Evolutionary conservation across 1,140 invertebrate species (phyloP), one percentile per base, ranked within the genome.

Genomic region (Phortica variegata): DNA sequence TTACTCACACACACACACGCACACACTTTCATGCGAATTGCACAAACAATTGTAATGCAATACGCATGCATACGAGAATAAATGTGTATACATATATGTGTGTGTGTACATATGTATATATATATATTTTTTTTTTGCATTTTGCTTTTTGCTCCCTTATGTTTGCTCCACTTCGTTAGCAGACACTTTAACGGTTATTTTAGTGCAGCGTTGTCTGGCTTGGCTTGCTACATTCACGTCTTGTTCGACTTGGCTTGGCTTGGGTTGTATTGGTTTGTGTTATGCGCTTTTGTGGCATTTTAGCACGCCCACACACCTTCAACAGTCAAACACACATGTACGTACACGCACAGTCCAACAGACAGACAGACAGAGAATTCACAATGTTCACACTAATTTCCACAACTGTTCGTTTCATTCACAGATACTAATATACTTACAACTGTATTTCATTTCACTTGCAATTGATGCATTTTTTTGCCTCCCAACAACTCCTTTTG

Each of bases 111-210:
- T n/a, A n/a, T n/a, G n/a, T n/a, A n/a, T n/a, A n/a, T n/a, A 42
- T 31, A 29, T 29, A 29, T 17, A 21, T n/a, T 29, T 26, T 18
- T 31, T 18, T 3, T 23, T 6, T 17, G n/a, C 20, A n/a, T n/a
- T 32, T 16, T 29, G 10, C 31, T 16, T 13, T 9, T 15, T 10
- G 3, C n/a, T 26, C 10, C n/a, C n/a, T n/a, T n/a, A n/a, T n/a
- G n/a, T n/a, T n/a, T n/a, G 39, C 43, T 57, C 56, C 53, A 57
- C 53, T 65, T 58, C 44, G 60, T 65, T 65, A 43, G 56, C 54
- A 65, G 56, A 70, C 65, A 60, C 70, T 66, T 65, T 70, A 70
- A 70, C 61, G 65, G 58, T 70, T 70, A 69, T 65, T 70, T 69
- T 69, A 69, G 56, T 62, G n/a, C n/a, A n/a, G n/a, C n/a, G 62